Evolutionary conservation across 2,113 vertebrate species (phyloP), one percentile per base, ranked within the genome.

Genomic region (Burhinus oedicnemus): DNA sequence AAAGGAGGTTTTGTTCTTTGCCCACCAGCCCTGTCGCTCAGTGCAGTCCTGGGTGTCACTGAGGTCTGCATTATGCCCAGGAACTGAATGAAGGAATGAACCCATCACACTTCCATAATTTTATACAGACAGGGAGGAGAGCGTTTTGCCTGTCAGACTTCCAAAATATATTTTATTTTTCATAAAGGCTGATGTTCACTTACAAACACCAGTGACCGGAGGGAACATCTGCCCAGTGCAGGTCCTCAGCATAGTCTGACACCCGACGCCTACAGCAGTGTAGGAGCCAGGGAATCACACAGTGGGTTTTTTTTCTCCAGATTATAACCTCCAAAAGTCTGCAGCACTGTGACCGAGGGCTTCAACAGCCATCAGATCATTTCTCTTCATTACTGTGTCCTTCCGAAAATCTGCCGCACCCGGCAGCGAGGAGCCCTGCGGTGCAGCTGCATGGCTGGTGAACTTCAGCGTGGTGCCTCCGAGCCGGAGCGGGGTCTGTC

Each of bases 321-420:
- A 0, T 15, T 3, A 0, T 14, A 52, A 5, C 51, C 45, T 19
- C 27, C 76, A 9, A 8, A 5, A 34, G 5, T 4, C 65, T 27
- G 26, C 5, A 1, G 9, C 1, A 26, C 40, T 57, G 40, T 2
- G 7, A 1, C 25, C 0, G 0, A 7, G 23, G 18, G 14, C 7
- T 54, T 4, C 54, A 4, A 1, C 30, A 36, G 44, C 27, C 47
- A 5, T 5, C 1, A 11, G 15, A 2, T 55, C 12, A 1, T 40
- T 65, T 51, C 11, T 36, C n/a, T 25, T 12, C 36, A 20, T 57
- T 7, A 4, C 0, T 10, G 7, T 5, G 18, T 45, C 45, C 77
- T 76, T 17, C 19, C 3, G 2, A 40, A 15, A 9, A 21, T 47
- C 20, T 8, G 20, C 47, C 47, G 47, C 47, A 21, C 20, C 47